Conservation (phyloP, 2,888 invertebrate genomes). For the Sinhomidia bicolor region DNA sequence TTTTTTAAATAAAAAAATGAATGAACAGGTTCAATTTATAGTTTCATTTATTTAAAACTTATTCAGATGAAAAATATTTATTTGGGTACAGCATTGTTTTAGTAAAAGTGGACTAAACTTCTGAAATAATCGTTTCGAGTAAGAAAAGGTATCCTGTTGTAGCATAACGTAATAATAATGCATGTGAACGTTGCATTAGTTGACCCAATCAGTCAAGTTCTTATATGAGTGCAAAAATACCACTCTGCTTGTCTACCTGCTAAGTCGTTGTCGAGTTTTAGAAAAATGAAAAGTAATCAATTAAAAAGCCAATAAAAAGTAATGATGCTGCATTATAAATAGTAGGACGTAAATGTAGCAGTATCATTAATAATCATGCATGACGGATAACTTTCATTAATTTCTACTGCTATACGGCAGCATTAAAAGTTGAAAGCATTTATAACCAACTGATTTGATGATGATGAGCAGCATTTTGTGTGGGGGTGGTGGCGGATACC, state of each 20-base stretch:
- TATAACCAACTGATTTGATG: background rate
- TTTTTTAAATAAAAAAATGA: background rate
- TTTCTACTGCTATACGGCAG: conserved; percentile 3
- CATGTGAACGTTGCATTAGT: no score
- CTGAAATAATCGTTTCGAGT: no score
- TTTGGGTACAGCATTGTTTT: no score
- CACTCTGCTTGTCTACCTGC: background rate
- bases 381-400: conserved; percentile 66
- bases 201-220: background rate
- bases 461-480: background rate
- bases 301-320: background rate
- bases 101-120: no score
- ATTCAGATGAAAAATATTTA: conserved; percentile 46
- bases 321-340: background rate
- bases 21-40: background rate
- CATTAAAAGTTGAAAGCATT: background rate
- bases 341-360: background rate
- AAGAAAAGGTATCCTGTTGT: no score
- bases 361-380: conserved; percentile 53
- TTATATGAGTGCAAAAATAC: background rate
- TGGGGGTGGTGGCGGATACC: background rate
- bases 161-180: no score
- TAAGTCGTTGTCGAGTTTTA: background rate
- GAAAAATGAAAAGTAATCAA: conserved; percentile 24
- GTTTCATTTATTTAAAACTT: no score